A percentile compares a stretch with the other conserved stretches of the same genome.
Evolutionary conservation across 1,140 invertebrate species (phyloP).

Genomic region (Apocrypta bakeri): DNA sequence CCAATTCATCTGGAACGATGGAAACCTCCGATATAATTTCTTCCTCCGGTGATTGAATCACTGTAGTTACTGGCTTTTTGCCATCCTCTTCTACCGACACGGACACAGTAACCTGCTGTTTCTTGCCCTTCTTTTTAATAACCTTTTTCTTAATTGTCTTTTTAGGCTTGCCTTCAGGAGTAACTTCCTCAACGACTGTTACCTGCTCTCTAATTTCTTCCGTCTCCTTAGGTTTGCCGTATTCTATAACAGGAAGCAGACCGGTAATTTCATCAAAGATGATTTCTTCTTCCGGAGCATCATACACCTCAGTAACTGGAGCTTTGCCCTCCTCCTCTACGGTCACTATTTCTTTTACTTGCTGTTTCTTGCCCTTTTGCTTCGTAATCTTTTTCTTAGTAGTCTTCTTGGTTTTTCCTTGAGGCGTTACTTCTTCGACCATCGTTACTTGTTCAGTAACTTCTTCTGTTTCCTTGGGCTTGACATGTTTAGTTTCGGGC

Average conservation of each 20-base stretch:
- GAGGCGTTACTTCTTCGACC: constrained; percentile 62
- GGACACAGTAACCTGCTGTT: constrained; percentile 53
- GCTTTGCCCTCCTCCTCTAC: constrained; percentile 51
- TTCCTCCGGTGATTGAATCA: constrained; percentile 54
- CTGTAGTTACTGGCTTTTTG: constrained; percentile 52
- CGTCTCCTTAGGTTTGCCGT: neutral
- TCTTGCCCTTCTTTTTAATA: constrained; percentile 51
- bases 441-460: constrained; percentile 64
- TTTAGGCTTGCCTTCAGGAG: constrained; percentile 65
- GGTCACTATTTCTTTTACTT: constrained; percentile 44
- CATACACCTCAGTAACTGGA: constrained; percentile 36
- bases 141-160: constrained; percentile 58
- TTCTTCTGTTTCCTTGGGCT: constrained; percentile 57
- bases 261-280: constrained; percentile 35
- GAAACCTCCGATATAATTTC: constrained; percentile 54
- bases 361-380: constrained; percentile 54
- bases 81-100: constrained; percentile 55
- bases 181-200: constrained; percentile 61
- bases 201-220: constrained; percentile 58
- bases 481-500: constrained; percentile 2
- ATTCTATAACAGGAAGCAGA: neutral
- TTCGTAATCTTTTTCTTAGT: constrained; percentile 52
- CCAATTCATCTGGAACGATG: too few species aligned
- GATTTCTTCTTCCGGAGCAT: constrained; percentile 48
- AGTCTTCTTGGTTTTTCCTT: constrained; percentile 67